Percentiles rank a stretch among this genome's conserved stretches.
phyloP scores from a whole-genome alignment of 2,888 invertebrate species.

The Dendrolimus houi region DNA sequence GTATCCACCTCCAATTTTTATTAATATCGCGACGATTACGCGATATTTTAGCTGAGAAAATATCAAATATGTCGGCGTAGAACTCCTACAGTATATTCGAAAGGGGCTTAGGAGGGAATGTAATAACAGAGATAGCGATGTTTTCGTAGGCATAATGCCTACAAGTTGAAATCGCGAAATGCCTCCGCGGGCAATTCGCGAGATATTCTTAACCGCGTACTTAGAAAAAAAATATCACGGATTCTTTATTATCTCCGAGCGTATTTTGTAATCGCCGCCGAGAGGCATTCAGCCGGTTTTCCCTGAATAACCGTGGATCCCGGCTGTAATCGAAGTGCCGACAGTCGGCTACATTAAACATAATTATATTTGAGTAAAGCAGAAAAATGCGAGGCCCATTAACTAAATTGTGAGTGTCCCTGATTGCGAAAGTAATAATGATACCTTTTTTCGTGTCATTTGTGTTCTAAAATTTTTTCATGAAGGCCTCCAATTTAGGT shows the following conservation, averaged over 20 bases:
- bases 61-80: conserved; percentile 37
- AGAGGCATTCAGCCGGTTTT: neutral
- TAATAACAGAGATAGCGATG: conserved; percentile 51
- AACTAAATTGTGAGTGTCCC: neutral
- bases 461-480: neutral
- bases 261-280: neutral
- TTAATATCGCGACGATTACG: conserved; percentile 25
- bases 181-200: conserved; percentile 15
- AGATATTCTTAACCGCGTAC: conserved; percentile 4
- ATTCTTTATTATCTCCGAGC: conserved; percentile 15
- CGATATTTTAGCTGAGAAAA: conserved; percentile 35
- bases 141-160: conserved; percentile 47
- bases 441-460: neutral
- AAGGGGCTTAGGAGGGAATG: conserved; percentile 38
- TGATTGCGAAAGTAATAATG: neutral
- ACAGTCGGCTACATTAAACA: neutral
- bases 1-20: conserved; percentile 32
- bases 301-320: neutral
- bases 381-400: neutral
- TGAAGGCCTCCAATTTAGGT: neutral
- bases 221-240: conserved; percentile 8
- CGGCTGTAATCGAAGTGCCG: neutral
- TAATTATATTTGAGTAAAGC: neutral
- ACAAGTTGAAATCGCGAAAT: conserved; percentile 58
- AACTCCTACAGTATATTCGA: conserved; percentile 25